phyloP scores from a whole-genome alignment of 2,113 vertebrate species.

The Dolichotis patagonum region DNA sequence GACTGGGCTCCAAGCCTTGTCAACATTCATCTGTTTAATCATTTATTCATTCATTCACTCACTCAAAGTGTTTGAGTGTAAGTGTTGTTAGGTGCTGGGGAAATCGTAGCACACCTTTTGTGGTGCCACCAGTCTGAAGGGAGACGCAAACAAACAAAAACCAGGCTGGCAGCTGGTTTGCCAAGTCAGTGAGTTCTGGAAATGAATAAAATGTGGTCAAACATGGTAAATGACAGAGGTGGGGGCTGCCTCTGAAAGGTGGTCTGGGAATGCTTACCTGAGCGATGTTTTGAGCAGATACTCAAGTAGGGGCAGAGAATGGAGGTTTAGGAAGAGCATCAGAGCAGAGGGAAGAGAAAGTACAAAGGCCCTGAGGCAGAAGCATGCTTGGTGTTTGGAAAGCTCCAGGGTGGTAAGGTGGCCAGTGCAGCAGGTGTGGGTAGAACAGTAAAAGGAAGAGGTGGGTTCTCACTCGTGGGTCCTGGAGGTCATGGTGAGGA shows the following conservation, averaged over 20 bases:
- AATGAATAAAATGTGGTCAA: background rate
- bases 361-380: background rate
- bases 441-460: background rate
- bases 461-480: background rate
- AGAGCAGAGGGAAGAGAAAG: background rate
- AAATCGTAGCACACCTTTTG: no score
- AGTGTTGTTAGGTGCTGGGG: background rate
- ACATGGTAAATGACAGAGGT: background rate
- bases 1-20: background rate
- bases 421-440: background rate
- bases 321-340: background rate
- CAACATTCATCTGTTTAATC: background rate
- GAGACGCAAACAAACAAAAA: background rate
- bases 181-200: background rate
- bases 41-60: background rate
- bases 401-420: background rate
- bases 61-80: background rate
- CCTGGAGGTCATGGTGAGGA: background rate
- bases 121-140: background rate
- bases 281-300: background rate
- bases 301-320: background rate
- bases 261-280: background rate
- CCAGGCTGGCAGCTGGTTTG: background rate
- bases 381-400: background rate
- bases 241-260: background rate